A percentile compares a stretch with the other conserved stretches of the same genome.
These are phyloP conservation scores for Phortica magna DNA, from an alignment of 2,888 invertebrate genomes.

Conservation along the genomic window DNA sequence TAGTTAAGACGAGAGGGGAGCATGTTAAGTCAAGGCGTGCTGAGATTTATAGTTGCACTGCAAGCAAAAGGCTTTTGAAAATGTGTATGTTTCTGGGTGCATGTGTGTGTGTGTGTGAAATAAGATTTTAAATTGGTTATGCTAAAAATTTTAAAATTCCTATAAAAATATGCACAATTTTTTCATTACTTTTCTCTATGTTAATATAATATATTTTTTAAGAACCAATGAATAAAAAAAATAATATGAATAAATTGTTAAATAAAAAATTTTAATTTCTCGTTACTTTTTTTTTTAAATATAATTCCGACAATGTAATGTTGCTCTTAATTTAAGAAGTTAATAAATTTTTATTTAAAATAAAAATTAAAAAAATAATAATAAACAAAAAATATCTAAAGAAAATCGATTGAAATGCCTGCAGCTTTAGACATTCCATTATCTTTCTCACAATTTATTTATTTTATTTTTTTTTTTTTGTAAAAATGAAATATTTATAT, in stretches of 20 bases:
- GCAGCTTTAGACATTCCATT: too few species aligned
- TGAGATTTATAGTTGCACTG: slow-evolving; percentile 5
- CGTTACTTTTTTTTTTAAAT: not conserved
- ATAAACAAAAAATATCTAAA: not conserved
- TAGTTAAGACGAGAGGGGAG: not conserved
- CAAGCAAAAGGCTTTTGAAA: not conserved
- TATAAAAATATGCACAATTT: slow-evolving; percentile 14
- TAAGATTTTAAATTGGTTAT: slow-evolving; percentile 8
- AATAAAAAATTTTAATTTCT: slow-evolving; percentile 32
- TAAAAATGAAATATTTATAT: not conserved
- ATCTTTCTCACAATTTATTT: too few species aligned
- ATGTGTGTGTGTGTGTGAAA: slow-evolving; percentile 37
- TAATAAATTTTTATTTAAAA: not conserved
- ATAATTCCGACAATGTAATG: slow-evolving; percentile 1
- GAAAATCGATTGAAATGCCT: too few species aligned
- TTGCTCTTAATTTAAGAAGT: not conserved
- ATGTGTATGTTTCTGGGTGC: slow-evolving; percentile 37
- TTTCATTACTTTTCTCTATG: not conserved
- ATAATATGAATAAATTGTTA: slow-evolving; percentile 46
- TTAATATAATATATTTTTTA: not conserved
- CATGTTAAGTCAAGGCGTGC: not conserved
- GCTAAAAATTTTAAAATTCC: slow-evolving; percentile 25
- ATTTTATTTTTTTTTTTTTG: too few species aligned
- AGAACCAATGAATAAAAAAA: not conserved
- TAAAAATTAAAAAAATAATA: slow-evolving; percentile 5